phyloP scores from a whole-genome alignment of 2,888 invertebrate genomes.

The Heliconius hortense region DNA sequence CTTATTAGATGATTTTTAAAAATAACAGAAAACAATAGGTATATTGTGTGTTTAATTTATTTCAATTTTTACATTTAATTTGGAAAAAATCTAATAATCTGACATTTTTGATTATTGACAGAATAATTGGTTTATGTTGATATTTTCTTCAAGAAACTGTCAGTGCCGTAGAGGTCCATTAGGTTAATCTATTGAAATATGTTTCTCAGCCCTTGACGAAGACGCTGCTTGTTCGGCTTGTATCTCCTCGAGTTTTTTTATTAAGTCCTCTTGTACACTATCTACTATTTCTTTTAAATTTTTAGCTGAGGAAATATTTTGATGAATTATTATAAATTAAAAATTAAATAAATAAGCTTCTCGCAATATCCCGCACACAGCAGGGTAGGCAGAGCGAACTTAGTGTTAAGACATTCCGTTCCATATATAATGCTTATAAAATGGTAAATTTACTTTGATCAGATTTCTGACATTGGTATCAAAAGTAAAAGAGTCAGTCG shows the following conservation, averaged over 20 bases:
- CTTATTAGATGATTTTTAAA: not conserved
- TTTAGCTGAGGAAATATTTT: constrained; percentile 60
- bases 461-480: no score
- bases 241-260: constrained; percentile 70
- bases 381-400: no score
- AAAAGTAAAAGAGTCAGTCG: no score
- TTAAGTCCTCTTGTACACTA: constrained; percentile 73
- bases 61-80: constrained; percentile 18
- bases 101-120: constrained; percentile 14
- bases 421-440: not conserved
- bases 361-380: no score
- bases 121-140: not conserved
- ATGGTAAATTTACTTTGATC: not conserved
- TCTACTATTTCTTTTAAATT: constrained; percentile 75
- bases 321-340: not conserved
- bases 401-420: no score
- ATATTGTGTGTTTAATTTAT: not conserved
- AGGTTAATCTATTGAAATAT: constrained; percentile 26
- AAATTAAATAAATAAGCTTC: no score
- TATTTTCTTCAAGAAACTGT: constrained; percentile 15
- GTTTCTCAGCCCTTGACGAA: constrained; percentile 41
- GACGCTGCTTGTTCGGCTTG: constrained; percentile 56
- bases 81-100: constrained; percentile 14
- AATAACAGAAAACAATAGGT: not conserved
- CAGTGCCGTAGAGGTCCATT: constrained; percentile 17